Percentiles rank a stretch among this genome's conserved stretches.
Evolutionary conservation across 2,888 invertebrate genomes (phyloP).

Genomic region (Catocala sponsa): DNA sequence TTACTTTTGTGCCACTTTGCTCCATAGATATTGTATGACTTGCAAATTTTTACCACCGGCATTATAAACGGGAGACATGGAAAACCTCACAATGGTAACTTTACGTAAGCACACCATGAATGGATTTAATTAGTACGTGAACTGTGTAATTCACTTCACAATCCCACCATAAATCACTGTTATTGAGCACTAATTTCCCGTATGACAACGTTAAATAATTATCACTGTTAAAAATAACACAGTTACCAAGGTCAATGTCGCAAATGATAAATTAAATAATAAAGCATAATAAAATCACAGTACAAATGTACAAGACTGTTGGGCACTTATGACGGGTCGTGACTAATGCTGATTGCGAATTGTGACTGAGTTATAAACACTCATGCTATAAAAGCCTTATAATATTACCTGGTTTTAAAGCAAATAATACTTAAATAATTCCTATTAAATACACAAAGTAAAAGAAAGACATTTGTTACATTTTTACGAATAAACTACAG

Average conservation of each 20-base stretch:
- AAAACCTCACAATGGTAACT: constrained; percentile 28
- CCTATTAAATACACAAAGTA: too few relatives aligned
- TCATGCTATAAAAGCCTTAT: background rate
- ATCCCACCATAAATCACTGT: constrained; percentile 43
- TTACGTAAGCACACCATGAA: constrained; percentile 30
- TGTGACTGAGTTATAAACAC: constrained; percentile 37
- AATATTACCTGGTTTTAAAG: too few relatives aligned
- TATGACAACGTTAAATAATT: too few relatives aligned
- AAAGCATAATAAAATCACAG: constrained; percentile 12
- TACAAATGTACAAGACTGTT: constrained; percentile 16
- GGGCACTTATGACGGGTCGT: constrained; percentile 24
- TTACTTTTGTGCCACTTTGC: constrained; percentile 40
- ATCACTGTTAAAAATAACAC: background rate
- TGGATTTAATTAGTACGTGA: constrained; percentile 26
- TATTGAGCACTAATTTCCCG: constrained; percentile 21
- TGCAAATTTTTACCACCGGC: constrained; percentile 32
- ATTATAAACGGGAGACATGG: constrained; percentile 23
- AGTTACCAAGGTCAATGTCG: background rate
- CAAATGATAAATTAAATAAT: constrained; percentile 23
- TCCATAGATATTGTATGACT: constrained; percentile 34
- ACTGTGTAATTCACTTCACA: constrained; percentile 31
- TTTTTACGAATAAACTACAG: too few relatives aligned
- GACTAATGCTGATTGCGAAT: constrained; percentile 40
- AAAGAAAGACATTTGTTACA: too few relatives aligned
- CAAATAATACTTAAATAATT: too few relatives aligned